Evolutionary conservation across 2,797 vertebrate genomes (phyloP), one percentile per base, ranked within the genome.

Genomic region (Phoebastria nigripes): DNA sequence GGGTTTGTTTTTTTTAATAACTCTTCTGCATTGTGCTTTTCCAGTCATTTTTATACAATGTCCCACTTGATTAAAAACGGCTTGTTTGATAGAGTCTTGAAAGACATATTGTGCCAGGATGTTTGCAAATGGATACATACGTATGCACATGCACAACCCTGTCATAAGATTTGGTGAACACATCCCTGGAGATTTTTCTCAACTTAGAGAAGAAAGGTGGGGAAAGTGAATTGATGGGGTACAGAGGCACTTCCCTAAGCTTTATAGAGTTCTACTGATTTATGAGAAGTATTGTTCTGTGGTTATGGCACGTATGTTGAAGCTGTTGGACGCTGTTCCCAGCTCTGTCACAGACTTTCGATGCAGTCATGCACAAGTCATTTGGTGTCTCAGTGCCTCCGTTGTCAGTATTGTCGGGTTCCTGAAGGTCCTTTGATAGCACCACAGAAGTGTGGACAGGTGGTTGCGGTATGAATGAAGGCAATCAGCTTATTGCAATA

Each of bases 401-500:
- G n/a, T 6, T 65, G 17, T 65, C 21, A 8, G 15, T 46, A 10
- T 17, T 14, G 31, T 47, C 1, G 4, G 29, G 44, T 37, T 72
- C 29, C 46, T 47, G 29, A 39, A 41, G 58, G 73, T 17, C 52
- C 26, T 63, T 29, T 49, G 24, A 4, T n/a, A 55, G 69, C 65
- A 58, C 22, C 1, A 0, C 18, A 9, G 46, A 22, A 28, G 39
- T 12, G 29, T 16, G n/a, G 52, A 25, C 4, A 1, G 19, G 51
- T 19, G 19, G 7, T 8, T 31, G 42, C 52, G 65, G n/a, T 65
- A 24, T 66, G 80, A 82, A 67, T 5, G 20, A 89, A 94, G 83
- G 93, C 77, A 79, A 59, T 33, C 51, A 85, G 47, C 77, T 93
- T 56, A 56, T 39, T 81, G 74, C 79, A 82, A 67, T 72, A 72